Evolutionary conservation across 2,113 vertebrate species (phyloP).

Genomic region (Embiotoca jacksoni): DNA sequence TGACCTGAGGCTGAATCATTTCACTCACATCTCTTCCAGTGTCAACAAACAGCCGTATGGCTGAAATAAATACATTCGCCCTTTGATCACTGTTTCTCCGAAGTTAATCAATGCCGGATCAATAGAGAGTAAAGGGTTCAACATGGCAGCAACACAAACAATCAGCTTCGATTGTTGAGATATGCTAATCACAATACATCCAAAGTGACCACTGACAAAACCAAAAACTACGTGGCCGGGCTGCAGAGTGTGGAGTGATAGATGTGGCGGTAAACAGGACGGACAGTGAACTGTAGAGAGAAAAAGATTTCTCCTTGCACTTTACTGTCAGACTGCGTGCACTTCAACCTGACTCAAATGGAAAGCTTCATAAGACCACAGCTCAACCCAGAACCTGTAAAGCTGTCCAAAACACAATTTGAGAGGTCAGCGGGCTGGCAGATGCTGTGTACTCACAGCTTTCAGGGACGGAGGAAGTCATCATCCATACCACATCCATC

Average conservation of each 20-base stretch:
- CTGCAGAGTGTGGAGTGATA: conserved; percentile 32
- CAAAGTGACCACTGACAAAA: conserved; percentile 34
- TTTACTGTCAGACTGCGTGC: conserved; percentile 38
- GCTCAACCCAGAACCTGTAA: conserved; percentile 39
- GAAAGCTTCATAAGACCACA: conserved; percentile 36
- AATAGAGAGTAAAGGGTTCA: conserved; percentile 35
- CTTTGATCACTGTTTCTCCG: conserved; percentile 21
- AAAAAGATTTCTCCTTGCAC: conserved; percentile 38
- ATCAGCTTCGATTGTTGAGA: conserved; percentile 41
- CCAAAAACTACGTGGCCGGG: background rate
- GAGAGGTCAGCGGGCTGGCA: conserved; percentile 18
- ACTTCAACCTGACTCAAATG: conserved; percentile 32
- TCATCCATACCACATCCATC: conserved; percentile 1
- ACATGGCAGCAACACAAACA: conserved; percentile 38
- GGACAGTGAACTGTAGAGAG: conserved; percentile 24
- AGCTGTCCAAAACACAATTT: conserved; percentile 35
- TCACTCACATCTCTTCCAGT: background rate
- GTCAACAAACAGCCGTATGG: conserved; percentile 23
- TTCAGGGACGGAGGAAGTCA: conserved; percentile 30
- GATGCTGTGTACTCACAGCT: conserved; percentile 14
- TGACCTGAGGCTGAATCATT: background rate
- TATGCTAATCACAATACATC: conserved; percentile 37
- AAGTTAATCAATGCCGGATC: conserved; percentile 46
- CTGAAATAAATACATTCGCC: conserved; percentile 29
- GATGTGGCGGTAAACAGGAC: conserved; percentile 38